Evolutionary conservation across 1,140 invertebrate species (phyloP), one percentile per base, ranked within the genome.

Genomic region (Bactericera cockerelli): DNA sequence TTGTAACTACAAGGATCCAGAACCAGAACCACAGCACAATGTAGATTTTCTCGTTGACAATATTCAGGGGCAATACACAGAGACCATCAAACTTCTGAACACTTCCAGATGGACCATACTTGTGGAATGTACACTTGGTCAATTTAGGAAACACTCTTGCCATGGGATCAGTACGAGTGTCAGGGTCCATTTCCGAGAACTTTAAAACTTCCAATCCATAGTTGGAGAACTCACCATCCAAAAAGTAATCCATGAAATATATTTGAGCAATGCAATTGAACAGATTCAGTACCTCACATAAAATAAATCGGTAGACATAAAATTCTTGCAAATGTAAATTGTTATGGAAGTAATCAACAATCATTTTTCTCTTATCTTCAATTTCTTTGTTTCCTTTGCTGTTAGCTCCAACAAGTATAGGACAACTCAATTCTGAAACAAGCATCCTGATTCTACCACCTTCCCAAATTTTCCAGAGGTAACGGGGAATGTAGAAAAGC

Each of bases 21-120:
- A 94, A 93, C 91, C 91, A 94, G 75, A 93, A 93, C 91, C 91
- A 94, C 1, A 94, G 76, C 74, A 93, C 91, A 4, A 93, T 84
- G 76, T 93, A 94, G 69, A 94, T 93, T 75, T 94, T 94, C 76
- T 94, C 92, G 72, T 96, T 95, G 71, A 95, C 88, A 69, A 94
- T 93, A 56, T 83, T 87, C 31, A 93, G 67, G 0, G 90, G 89
- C 60, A 94, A 72, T 31, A 94, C 87, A 70, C 91, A 94, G 8
- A 93, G 79, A 0, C 89, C 89, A 70, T 93, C 90, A 76, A 91
- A 88, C 67, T 83, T 86, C 72, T 93, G 86, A 56, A 93, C 82
- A 33, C 81, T 82, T 56, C 89, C 89, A 13, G 88, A 91, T 59
- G 89, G 83, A 83, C 89, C 89, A 70, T 88, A 90, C 77, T 89